Percentiles rank a stretch among this genome's conserved stretches.
phyloP scores from a whole-genome alignment of 2,113 vertebrate genomes.

The Cheilinus undulatus region DNA sequence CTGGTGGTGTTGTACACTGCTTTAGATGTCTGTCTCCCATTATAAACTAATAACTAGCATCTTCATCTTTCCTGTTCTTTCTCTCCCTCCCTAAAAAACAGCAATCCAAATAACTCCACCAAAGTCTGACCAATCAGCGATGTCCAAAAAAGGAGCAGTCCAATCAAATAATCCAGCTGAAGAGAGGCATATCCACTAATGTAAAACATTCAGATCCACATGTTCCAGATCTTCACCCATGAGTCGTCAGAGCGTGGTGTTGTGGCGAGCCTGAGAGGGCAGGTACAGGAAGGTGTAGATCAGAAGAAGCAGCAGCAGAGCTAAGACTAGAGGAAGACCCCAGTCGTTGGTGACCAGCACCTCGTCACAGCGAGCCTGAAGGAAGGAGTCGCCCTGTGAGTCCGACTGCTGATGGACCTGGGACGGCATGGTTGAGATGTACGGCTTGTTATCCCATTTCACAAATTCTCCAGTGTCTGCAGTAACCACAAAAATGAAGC shows the following conservation, averaged over 20 bases:
- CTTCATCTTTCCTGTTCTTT: background rate
- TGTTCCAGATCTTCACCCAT: background rate
- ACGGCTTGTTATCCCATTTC: background rate
- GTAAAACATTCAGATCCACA: constrained; percentile 2
- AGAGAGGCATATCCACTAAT: background rate
- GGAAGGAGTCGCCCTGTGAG: constrained; percentile 57
- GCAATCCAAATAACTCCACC: background rate
- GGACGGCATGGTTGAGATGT: constrained; percentile 32
- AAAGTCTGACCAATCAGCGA: constrained; percentile 22
- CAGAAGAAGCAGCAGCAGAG: constrained; percentile 80
- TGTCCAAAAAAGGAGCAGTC: constrained; percentile 11
- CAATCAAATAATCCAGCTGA: constrained; percentile 13
- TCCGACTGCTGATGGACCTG: background rate
- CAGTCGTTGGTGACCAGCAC: constrained; percentile 82
- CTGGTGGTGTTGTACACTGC: no score
- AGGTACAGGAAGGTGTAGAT: constrained; percentile 83
- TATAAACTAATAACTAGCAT: no score
- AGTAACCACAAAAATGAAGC: background rate
- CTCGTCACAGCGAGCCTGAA: constrained; percentile 80
- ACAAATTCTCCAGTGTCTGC: background rate
- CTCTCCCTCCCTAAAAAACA: background rate
- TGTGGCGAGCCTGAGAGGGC: constrained; percentile 77
- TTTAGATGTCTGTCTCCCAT: no score
- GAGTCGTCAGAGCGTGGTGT: constrained; percentile 50
- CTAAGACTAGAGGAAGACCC: constrained; percentile 75